Conservation (phyloP, 2,888 invertebrate species). For the Cephalotes varians region DNA sequence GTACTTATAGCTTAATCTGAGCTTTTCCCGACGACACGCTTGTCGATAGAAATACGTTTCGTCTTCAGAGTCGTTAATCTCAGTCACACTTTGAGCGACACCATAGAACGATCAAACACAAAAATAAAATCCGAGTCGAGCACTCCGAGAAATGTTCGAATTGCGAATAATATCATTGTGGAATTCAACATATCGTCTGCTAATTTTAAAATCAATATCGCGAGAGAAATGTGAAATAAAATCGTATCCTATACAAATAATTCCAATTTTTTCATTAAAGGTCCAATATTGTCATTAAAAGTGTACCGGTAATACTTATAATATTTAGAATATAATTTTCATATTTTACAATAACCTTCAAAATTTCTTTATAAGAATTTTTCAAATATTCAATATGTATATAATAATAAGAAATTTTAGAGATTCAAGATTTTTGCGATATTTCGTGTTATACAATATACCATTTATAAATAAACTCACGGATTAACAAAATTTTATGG, state of each 20-base stretch:
- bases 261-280: background rate
- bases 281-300: slow-evolving; percentile 1
- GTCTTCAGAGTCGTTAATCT: slow-evolving; percentile 48
- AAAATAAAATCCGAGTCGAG: slow-evolving; percentile 28
- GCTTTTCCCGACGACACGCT: slow-evolving; percentile 66
- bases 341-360: background rate
- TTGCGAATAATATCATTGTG: background rate
- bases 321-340: no score
- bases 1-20: slow-evolving; percentile 72
- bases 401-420: slow-evolving; percentile 14
- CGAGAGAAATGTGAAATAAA: background rate
- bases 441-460: background rate
- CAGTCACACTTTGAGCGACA: slow-evolving; percentile 47
- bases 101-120: slow-evolving; percentile 39
- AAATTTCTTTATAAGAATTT: background rate
- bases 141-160: background rate
- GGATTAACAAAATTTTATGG: slow-evolving; percentile 57
- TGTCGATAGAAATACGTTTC: slow-evolving; percentile 68
- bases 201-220: background rate
- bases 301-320: background rate
- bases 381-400: background rate
- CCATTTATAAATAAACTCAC: slow-evolving; percentile 14
- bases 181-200: background rate
- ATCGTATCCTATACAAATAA: background rate
- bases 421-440: background rate